Percentiles rank a stretch among this genome's conserved stretches.
phyloP scores from a whole-genome alignment of 1,140 invertebrate genomes.

The Holcopasites calliopsidis region DNA sequence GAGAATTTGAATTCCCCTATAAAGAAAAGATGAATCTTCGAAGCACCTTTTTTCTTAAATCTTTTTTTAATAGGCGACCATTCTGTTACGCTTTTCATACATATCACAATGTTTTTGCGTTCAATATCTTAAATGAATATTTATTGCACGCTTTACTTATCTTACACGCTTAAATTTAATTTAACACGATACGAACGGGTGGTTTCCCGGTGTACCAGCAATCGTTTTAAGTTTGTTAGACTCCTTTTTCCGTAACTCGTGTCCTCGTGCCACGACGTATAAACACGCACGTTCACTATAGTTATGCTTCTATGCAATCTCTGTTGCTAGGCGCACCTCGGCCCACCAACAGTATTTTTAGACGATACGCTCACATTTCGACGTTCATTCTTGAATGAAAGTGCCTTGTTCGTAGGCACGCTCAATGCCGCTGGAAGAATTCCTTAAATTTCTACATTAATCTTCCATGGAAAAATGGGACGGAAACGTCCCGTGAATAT shows the following conservation, averaged over 20 bases:
- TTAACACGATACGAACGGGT: not conserved
- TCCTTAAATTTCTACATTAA: not conserved
- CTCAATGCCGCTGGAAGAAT: slow-evolving; percentile 23
- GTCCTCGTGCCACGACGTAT: slow-evolving; percentile 66
- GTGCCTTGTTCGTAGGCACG: slow-evolving; percentile 8
- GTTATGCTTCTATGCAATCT: slow-evolving; percentile 74
- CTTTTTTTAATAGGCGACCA: too few relatives aligned
- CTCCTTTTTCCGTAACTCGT: slow-evolving; percentile 64
- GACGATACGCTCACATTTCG: slow-evolving; percentile 71
- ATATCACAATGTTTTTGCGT: slow-evolving; percentile 1
- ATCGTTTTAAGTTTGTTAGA: slow-evolving; percentile 3
- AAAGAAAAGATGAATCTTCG: too few relatives aligned
- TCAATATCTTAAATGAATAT: not conserved
- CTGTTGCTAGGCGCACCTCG: slow-evolving; percentile 77
- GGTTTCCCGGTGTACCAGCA: not conserved
- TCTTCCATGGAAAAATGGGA: not conserved
- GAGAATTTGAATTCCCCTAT: not conserved
- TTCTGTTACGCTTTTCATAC: too few relatives aligned
- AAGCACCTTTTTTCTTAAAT: too few relatives aligned
- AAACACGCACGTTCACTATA: slow-evolving; percentile 66
- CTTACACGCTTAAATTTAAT: not conserved
- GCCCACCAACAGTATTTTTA: slow-evolving; percentile 74
- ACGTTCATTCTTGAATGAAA: slow-evolving; percentile 57
- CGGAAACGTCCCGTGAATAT: not conserved
- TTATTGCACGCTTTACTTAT: not conserved